A percentile compares a stretch with the other conserved stretches of the same genome.
These are phyloP conservation scores for Lutra lutra DNA, from an alignment of 2,797 vertebrate genomes.

Conservation along the genomic window DNA sequence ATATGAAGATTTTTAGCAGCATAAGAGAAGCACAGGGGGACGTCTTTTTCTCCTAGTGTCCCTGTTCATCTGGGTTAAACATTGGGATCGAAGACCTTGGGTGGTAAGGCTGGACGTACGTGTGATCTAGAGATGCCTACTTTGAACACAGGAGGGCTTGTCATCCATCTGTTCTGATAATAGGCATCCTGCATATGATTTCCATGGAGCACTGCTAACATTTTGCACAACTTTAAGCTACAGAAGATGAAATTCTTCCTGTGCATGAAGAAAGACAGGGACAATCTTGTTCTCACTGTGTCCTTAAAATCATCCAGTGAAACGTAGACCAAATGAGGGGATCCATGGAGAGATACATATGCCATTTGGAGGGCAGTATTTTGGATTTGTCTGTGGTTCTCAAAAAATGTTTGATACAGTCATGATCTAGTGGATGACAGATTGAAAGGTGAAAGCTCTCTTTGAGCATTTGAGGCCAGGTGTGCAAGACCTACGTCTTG, in stretches of 20 bases:
- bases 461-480: neutral
- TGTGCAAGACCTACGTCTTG: neutral
- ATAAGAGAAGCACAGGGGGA: neutral
- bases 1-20: neutral
- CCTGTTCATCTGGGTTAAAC: neutral
- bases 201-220: neutral
- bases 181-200: neutral
- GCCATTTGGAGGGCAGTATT: neutral
- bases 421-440: neutral
- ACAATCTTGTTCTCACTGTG: neutral
- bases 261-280: neutral
- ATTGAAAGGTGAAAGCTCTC: neutral
- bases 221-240: neutral
- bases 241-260: neutral
- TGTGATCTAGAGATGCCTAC: neutral
- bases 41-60: too few species aligned
- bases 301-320: neutral
- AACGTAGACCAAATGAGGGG: neutral
- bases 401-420: neutral
- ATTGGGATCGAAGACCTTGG: neutral
- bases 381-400: neutral
- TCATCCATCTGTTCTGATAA: neutral
- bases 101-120: neutral
- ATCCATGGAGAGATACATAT: neutral
- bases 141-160: neutral